Evolutionary conservation across 2,797 vertebrate genomes (phyloP).

Genomic region (Halcyon badia): DNA sequence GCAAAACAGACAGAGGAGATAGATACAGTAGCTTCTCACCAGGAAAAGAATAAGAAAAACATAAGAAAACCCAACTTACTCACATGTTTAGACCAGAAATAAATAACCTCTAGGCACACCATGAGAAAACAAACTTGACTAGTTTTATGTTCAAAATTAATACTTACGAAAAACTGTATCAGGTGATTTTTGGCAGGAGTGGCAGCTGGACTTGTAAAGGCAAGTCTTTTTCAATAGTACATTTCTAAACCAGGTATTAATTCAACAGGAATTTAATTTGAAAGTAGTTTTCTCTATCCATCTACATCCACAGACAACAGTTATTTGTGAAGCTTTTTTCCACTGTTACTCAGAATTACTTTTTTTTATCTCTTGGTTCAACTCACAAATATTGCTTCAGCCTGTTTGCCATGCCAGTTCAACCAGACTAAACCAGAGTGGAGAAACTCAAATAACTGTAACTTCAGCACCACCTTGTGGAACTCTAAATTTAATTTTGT

Average conservation of each 20-base stretch:
- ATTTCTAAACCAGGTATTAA: not conserved
- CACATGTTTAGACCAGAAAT: not conserved
- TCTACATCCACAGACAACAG: not conserved
- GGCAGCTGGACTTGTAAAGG: not conserved
- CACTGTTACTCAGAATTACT: not conserved
- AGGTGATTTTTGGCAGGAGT: not conserved
- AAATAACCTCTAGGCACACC: not conserved
- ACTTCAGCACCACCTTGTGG: conserved; percentile 67
- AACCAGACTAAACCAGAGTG: not conserved
- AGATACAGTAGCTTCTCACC: not conserved
- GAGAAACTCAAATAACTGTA: not conserved
- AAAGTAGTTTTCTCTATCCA: not conserved
- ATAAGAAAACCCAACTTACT: not conserved
- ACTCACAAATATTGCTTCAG: not conserved
- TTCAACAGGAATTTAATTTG: not conserved
- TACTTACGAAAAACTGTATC: not conserved
- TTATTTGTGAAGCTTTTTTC: not conserved
- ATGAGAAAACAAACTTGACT: not conserved
- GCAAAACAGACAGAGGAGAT: not conserved
- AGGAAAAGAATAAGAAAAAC: not conserved
- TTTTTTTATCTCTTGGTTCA: not conserved
- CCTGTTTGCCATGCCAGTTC: not conserved
- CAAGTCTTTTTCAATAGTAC: not conserved
- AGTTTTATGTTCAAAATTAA: not conserved
- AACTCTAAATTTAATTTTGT: not conserved